phyloP scores from a whole-genome alignment of 2,888 invertebrate species.

The Apamea monoglypha region DNA sequence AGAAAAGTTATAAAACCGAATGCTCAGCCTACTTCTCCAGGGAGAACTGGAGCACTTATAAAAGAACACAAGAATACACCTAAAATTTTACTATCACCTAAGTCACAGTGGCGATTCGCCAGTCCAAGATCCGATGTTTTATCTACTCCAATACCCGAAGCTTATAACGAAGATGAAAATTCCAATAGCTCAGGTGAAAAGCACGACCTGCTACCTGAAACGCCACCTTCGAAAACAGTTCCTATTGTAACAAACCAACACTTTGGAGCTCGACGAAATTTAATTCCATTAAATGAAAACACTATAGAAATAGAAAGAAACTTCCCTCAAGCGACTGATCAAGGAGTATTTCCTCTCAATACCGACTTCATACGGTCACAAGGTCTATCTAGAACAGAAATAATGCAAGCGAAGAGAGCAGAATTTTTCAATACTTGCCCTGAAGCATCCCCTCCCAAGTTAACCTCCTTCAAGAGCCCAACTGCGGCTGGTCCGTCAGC shows the following conservation, averaged over 20 bases:
- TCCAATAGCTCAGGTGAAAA: conserved; percentile 91
- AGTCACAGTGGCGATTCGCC: conserved; percentile 93
- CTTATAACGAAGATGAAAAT: conserved; percentile 94
- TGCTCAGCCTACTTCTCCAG: conserved; percentile 88
- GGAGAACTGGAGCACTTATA: conserved; percentile 87
- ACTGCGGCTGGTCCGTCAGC: conserved; percentile 71
- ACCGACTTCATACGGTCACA: conserved; percentile 80
- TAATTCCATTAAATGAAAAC: conserved; percentile 85
- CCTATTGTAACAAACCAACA: conserved; percentile 87
- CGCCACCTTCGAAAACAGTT: conserved; percentile 84
- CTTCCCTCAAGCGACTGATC: conserved; percentile 76
- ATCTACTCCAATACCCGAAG: conserved; percentile 96
- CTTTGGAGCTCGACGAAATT: conserved; percentile 86
- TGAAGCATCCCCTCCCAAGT: conserved; percentile 82
- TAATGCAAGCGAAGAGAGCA: conserved; percentile 91
- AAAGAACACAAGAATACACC: conserved; percentile 90
- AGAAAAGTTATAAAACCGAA: conserved; percentile 90
- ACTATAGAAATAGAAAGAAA: conserved; percentile 77
- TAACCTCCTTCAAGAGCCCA: conserved; percentile 84
- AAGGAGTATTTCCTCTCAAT: conserved; percentile 87
- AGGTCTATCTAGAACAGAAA: conserved; percentile 86
- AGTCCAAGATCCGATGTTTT: conserved; percentile 95
- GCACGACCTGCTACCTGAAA: conserved; percentile 80
- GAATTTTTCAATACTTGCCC: conserved; percentile 89
- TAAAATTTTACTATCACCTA: conserved; percentile 92